A percentile compares a stretch with the other conserved stretches of the same genome.
Evolutionary conservation across 2,888 invertebrate genomes (phyloP).

Genomic region (Acanthoscelides obtectus): DNA sequence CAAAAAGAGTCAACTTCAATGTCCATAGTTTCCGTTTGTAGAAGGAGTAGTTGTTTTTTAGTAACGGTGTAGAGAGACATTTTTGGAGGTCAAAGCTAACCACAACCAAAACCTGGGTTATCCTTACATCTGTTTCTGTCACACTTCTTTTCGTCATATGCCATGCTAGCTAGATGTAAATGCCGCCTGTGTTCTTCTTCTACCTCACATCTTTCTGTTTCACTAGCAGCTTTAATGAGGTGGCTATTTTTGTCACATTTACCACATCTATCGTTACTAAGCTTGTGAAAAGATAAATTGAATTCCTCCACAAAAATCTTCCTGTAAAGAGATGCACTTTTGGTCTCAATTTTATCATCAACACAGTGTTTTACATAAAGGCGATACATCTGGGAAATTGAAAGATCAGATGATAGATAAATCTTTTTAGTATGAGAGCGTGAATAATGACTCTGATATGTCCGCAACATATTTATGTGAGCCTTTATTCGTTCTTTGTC

Average conservation of each 20-base stretch:
- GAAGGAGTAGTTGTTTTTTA: neutral
- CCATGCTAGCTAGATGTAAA: neutral
- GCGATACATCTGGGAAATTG: neutral
- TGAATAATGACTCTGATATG: neutral
- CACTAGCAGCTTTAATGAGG: neutral
- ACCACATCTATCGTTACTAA: neutral
- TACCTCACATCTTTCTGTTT: neutral
- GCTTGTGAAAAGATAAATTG: neutral
- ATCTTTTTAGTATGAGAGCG: neutral
- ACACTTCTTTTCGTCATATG: neutral
- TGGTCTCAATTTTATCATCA: neutral
- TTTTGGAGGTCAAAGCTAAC: neutral
- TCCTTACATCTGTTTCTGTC: neutral
- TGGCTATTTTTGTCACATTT: neutral
- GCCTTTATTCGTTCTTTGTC: neutral
- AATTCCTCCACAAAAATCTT: conserved; percentile 1
- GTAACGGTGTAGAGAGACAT: neutral
- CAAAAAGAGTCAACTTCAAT: neutral
- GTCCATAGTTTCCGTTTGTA: neutral
- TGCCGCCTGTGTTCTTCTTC: neutral
- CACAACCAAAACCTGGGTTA: neutral
- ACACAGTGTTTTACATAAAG: neutral
- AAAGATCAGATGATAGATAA: neutral
- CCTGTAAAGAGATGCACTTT: neutral
- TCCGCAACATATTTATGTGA: neutral